Evolutionary conservation across 2,113 vertebrate species (phyloP), one percentile per base, ranked within the genome.

Genomic region (Callithrix jacchus): DNA sequence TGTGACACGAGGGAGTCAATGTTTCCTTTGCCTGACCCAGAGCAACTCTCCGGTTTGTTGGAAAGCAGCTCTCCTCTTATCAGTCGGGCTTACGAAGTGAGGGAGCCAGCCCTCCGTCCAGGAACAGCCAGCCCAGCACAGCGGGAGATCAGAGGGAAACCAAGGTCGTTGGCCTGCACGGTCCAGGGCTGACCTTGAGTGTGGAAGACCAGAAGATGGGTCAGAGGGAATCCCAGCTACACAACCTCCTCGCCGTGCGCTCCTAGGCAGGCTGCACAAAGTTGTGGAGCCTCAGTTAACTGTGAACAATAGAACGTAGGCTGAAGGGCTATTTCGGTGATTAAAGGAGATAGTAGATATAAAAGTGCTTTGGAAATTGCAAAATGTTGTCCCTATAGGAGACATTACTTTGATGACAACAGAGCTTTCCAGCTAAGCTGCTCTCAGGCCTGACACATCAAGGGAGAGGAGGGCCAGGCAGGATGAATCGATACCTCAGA

Each of bases 291-390:
- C 49, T 84, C 70, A 6, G 20, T 45, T 40, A 40, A 80, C 35
- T 49, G 18, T 25, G 27, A 21, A 8, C 5, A 0, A 45, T 2
- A 87, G 10, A 2, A n/a, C 7, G 30, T 54, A 12, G 1, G 32
- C 6, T 7, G 8, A 0, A 35, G 23, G 70, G n/a, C 30, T 30
- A 2, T 40, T 58, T 21, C 13, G 52, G 52, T 6, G 32, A 16
- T 54, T 40, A 74, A 64, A 91, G 49, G 64, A 82, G 21, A 77
- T 3, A 8, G 32, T 14, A 13, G 23, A 11, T 37, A 45, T n/a
- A 23, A 58, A 85, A 86, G 47, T 4, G 37, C n/a, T 91, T 61
- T 21, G 2, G 70, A 58, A 73, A 76, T 74, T 37, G 23, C 25
- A 17, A 80, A 52, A 54, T 25, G 25, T 54, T 40, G 21, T 21